Base-by-base conservation (phyloP, 1,140 invertebrate genomes). In the Nebria ingens region DNA sequence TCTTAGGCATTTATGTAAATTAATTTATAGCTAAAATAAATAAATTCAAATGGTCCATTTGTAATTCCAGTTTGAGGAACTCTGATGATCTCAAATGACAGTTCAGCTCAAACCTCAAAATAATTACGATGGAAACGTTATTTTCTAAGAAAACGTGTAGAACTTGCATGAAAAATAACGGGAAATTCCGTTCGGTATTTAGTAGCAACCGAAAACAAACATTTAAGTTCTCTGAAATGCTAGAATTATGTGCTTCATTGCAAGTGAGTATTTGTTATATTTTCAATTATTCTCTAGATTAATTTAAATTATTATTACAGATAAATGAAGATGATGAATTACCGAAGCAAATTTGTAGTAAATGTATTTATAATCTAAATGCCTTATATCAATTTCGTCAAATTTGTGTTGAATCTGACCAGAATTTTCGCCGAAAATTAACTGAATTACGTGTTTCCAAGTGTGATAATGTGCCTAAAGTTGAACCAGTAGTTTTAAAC, bases 311-410 rank as follows among this genome's bases (percentile, higher is more conserved):
- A 51, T 1, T 19, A 51, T 56, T 64, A 45, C 52, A 68, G 66
- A 59, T 62, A 15, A 51, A 54, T 42, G 52, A 55, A 51, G 57
- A 61, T 38, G 66, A 66, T 49, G 58, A 56, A 51, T 38, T 67
- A 20, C 64, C 61, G 1, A 21, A 40, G 34, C 22, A 60, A 34
- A 66, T 66, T 19, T 66, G 65, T 53, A 55, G 53, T 19, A 62
- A 63, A 59, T 68, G 67, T 56, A 55, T 63, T 2, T 63, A 55
- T 6, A 62, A 51, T 45, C 52, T 68, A 2, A 59, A 61, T n/a
- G 55, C 58, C 2, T 56, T 65, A 15, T 64, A 66, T 50, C 64
- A 62, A 56, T 68, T 68, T 55, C 63, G 61, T 57, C 49, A 51
- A 19, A 55, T 56, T 34, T 49, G 54, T 58, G 22, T 60, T 57